Percentiles rank a stretch among this genome's conserved stretches.
phyloP scores from a whole-genome alignment of 2,797 vertebrate species.

The Centroberyx gerrardi region DNA sequence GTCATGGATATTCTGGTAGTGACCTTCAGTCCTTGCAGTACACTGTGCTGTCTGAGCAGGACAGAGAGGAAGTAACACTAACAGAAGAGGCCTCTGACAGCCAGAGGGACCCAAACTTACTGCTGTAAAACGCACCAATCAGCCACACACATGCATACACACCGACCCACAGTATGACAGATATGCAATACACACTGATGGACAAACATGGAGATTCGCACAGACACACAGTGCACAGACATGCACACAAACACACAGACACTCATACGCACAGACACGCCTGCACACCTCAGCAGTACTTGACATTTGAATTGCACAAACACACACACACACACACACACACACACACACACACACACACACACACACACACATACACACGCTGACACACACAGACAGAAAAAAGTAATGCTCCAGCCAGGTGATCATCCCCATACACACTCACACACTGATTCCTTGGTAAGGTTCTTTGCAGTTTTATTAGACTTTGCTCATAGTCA shows the following conservation, averaged over 20 bases:
- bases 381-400: constrained; percentile 16
- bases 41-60: constrained; percentile 56
- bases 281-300: constrained; percentile 24
- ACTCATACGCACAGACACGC: constrained; percentile 4
- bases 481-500: constrained; percentile 88
- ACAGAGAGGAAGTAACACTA: constrained; percentile 47
- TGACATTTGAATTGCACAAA: constrained; percentile 34
- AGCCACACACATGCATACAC: constrained; percentile 50
- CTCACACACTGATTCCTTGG: constrained; percentile 76
- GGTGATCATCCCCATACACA: constrained; percentile 58
- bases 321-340: constrained; percentile 10
- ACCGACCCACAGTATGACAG: constrained; percentile 32
- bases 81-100: constrained; percentile 36
- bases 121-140: constrained; percentile 42
- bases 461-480: constrained; percentile 84
- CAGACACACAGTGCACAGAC: constrained; percentile 34
- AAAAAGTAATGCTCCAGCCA: constrained; percentile 40
- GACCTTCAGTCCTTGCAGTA: constrained; percentile 35
- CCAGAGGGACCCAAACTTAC: constrained; percentile 26
- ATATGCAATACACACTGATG: constrained; percentile 35
- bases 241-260: constrained; percentile 40
- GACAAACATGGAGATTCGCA: constrained; percentile 8
- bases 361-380: constrained; percentile 6
- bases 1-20: constrained; percentile 39
- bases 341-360: background rate